These are phyloP conservation scores for Agapornis roseicollis DNA, from an alignment of 2,113 vertebrate genomes.

Conservation along the genomic window DNA sequence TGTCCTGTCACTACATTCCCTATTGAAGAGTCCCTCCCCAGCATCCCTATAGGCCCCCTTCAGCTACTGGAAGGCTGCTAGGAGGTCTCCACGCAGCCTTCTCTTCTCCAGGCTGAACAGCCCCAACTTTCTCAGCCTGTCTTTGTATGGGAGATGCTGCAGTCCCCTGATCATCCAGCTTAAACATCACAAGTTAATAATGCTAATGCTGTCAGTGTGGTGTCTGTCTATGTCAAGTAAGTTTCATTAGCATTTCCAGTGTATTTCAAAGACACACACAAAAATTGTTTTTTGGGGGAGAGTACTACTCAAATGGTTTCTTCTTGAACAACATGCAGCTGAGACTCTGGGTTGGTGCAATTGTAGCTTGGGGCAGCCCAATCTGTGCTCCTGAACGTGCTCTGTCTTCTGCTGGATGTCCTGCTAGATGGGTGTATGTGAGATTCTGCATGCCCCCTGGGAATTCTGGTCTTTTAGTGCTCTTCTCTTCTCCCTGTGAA, in stretches of 20 bases:
- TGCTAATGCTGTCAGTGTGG: not conserved
- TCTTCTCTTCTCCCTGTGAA: not conserved
- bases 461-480: not conserved
- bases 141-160: too few species aligned
- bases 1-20: too few species aligned
- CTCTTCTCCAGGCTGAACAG: too few species aligned
- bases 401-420: not conserved
- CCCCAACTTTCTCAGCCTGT: too few species aligned
- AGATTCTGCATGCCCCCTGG: not conserved
- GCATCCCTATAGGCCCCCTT: too few species aligned
- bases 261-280: not conserved
- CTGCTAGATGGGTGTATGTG: accelerated
- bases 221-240: not conserved
- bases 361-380: not conserved
- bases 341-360: not conserved
- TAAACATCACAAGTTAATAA: not conserved
- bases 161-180: not conserved
- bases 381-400: not conserved
- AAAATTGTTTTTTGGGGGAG: not conserved
- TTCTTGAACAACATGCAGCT: not conserved
- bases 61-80: too few species aligned
- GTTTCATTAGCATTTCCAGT: not conserved
- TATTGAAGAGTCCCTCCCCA: too few species aligned
- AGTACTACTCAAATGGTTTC: not conserved
- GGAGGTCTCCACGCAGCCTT: too few species aligned